Evolutionary conservation across 2,113 vertebrate species (phyloP), one percentile per base, ranked within the genome.

Genomic region (Macrotus californicus): DNA sequence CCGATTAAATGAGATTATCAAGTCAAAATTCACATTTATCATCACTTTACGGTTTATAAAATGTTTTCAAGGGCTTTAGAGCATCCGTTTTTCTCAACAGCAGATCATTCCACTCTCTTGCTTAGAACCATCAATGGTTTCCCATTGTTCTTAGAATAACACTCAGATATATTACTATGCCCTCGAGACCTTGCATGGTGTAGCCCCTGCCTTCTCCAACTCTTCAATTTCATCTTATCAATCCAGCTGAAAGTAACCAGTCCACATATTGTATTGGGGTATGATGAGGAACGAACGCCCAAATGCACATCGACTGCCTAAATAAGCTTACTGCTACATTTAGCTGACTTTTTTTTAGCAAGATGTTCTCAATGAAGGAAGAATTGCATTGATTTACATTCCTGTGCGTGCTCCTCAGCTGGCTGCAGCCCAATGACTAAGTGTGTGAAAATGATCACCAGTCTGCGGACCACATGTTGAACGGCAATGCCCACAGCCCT

Each of bases 31-130:
- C 92, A 67, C 43, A 77, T 64, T 93, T 34, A 15, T 83, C 64
- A 75, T 66, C 39, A 88, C 72, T 94, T 85, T 59, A 83, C 61
- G 52, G 67, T 77, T 93, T 87, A 59, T 34, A 73, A 84, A 81
- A 95, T n/a, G 19, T 76, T 96, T 85, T 93, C 82, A 64, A 94
- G 52, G 75, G 46, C 52, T 81, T 81, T 34, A 91, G n/a, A 77
- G 31, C 52, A 88, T 56, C 76, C 95, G 77, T 85, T 93, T 95
- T 73, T 85, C 59, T 88, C 77, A 59, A 76, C 64, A 90, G 66
- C 6, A 77, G 14, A 80, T 56, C 66, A 61, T 79, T 89, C 72
- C 34, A 52, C 4, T 89, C n/a, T 91, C 29, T 26, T 88, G 13
- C n/a, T 91, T 84, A 93, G 52, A 96, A 36, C 1, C 2, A 69